phyloP scores from a whole-genome alignment of 1,140 invertebrate genomes.

The Euglossa dilemma region DNA sequence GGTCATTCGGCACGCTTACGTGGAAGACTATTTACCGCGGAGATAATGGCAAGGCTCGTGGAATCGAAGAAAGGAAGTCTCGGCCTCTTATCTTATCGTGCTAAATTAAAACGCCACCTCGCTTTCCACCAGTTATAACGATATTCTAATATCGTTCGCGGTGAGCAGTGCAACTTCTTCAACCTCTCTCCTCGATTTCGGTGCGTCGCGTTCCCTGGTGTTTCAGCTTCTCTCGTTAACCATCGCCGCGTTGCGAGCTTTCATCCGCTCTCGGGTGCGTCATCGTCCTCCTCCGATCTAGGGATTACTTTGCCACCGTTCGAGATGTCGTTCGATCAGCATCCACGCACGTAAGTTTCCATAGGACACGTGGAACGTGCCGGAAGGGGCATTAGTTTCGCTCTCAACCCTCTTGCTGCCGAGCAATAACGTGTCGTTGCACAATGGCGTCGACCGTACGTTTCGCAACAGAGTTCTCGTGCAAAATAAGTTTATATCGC shows the following conservation, averaged over 20 bases:
- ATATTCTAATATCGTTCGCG: constrained; percentile 5
- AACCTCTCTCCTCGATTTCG: too few relatives aligned
- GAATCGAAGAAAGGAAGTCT: not conserved
- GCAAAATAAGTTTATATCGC: too few relatives aligned
- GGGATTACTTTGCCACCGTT: not conserved
- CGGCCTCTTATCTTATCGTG: constrained; percentile 20
- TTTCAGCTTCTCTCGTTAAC: not conserved
- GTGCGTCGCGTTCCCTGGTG: not conserved
- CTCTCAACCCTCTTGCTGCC: not conserved
- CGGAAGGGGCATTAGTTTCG: not conserved
- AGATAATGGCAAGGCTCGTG: not conserved
- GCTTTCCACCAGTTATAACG: not conserved
- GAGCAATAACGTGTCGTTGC: too few relatives aligned
- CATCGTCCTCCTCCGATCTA: not conserved
- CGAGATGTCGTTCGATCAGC: not conserved
- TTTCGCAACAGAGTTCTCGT: too few relatives aligned
- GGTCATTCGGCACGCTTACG: not conserved
- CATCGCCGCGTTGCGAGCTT: not conserved
- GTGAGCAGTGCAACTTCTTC: not conserved
- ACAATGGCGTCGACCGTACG: too few relatives aligned
- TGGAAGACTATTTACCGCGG: not conserved
- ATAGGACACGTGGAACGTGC: not conserved
- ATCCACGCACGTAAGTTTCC: not conserved
- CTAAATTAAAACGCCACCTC: not conserved
- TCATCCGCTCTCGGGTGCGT: not conserved